phyloP scores from a whole-genome alignment of 2,888 invertebrate genomes.

The Altica lythri region DNA sequence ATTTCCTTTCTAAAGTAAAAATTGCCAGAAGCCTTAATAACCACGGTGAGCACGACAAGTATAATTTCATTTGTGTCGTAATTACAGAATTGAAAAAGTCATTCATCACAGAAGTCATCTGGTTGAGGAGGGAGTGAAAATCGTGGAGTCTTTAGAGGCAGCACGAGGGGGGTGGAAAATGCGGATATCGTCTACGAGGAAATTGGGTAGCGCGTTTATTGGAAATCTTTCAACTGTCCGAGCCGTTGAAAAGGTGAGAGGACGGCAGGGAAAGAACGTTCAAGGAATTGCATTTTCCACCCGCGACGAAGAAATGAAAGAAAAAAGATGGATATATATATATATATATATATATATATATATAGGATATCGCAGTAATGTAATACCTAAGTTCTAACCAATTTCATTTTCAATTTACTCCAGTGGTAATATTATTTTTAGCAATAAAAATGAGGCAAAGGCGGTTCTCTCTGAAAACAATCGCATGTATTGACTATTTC shows the following conservation, averaged over 20 bases:
- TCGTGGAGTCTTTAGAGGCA: conserved; percentile 43
- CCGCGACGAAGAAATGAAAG: conserved; percentile 33
- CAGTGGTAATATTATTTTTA: conserved; percentile 32
- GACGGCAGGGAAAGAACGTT: conserved; percentile 44
- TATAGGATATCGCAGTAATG: conserved; percentile 34
- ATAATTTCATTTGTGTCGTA: conserved; percentile 23
- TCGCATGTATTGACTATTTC: conserved; percentile 9
- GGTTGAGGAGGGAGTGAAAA: conserved; percentile 53
- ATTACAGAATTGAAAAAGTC: conserved; percentile 35
- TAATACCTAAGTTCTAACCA: conserved; percentile 37
- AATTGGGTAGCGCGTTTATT: conserved; percentile 53
- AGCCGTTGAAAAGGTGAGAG: conserved; percentile 51
- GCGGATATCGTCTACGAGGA: conserved; percentile 54
- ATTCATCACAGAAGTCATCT: conserved; percentile 54
- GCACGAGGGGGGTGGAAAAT: conserved; percentile 28
- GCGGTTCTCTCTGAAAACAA: conserved; percentile 1
- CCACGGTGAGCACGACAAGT: conserved; percentile 12
- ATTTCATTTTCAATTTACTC: conserved; percentile 37
- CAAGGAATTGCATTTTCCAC: conserved; percentile 52
- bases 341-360: conserved; percentile 27
- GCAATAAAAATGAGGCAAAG: conserved; percentile 13
- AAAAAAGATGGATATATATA: conserved; percentile 34
- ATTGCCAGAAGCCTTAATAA: conserved; percentile 16
- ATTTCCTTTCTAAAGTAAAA: conserved; percentile 15
- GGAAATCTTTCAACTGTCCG: conserved; percentile 59